phyloP scores from a whole-genome alignment of 2,888 invertebrate species.

The Iphiclides podalirius region DNA sequence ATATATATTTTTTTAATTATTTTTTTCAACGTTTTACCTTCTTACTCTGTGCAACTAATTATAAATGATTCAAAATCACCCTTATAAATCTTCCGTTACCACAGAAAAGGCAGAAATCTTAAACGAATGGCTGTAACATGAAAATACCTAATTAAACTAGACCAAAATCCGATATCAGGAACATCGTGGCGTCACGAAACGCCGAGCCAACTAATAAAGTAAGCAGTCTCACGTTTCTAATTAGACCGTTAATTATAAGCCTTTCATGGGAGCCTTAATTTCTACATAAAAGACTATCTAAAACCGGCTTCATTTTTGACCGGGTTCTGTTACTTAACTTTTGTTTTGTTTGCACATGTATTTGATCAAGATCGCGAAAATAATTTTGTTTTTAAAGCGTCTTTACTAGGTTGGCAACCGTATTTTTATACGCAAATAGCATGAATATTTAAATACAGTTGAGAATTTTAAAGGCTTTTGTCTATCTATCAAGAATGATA shows the following conservation, averaged over 20 bases:
- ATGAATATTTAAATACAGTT: no score
- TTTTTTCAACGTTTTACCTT: no score
- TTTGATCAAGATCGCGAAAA: no score
- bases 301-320: constrained; percentile 60
- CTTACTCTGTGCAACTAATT: no score
- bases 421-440: no score
- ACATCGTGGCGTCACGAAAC: constrained; percentile 61
- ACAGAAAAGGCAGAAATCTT: constrained; percentile 31
- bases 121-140: constrained; percentile 45
- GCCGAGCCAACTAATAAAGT: constrained; percentile 68
- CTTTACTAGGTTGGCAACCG: no score
- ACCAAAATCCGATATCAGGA: constrained; percentile 74
- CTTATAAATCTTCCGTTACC: constrained; percentile 10
- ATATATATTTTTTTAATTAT: no score
- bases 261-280: constrained; percentile 75
- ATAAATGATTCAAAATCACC: not conserved
- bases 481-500: no score
- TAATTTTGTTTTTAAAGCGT: no score
- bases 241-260: constrained; percentile 77
- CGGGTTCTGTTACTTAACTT: constrained; percentile 65
- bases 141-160: constrained; percentile 72
- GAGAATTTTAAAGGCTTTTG: no score
- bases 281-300: constrained; percentile 67
- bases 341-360: no score
- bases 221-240: constrained; percentile 74